Conservation (phyloP, 2,797 vertebrate genomes). For the Rhadinocentrus ornatus region DNA sequence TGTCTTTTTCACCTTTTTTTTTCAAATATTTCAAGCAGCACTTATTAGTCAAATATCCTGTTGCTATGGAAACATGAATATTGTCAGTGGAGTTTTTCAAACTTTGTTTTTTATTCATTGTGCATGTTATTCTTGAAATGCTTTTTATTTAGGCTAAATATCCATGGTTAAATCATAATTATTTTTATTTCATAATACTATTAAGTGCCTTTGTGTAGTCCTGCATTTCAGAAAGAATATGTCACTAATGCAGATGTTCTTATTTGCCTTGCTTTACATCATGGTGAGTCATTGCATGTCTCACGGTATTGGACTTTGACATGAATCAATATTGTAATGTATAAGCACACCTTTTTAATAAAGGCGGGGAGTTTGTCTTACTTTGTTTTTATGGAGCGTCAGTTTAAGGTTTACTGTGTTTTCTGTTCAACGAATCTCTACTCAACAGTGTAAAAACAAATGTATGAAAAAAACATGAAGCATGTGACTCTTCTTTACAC, state of each 20-base stretch:
- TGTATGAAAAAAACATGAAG: not conserved
- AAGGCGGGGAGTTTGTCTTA: constrained; percentile 32
- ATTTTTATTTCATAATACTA: constrained; percentile 42
- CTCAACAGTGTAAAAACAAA: not conserved
- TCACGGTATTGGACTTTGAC: constrained; percentile 28
- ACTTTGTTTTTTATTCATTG: not conserved
- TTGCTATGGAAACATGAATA: constrained; percentile 25
- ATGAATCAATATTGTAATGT: constrained; percentile 47
- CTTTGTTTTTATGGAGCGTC: constrained; percentile 5
- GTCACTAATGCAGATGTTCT: constrained; percentile 55
- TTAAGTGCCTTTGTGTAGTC: constrained; percentile 80
- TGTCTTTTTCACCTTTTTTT: not conserved
- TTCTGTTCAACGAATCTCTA: not conserved
- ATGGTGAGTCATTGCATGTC: constrained; percentile 53
- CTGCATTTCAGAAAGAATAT: constrained; percentile 51
- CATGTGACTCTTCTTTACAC: not conserved
- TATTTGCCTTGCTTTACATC: constrained; percentile 59
- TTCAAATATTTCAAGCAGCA: not conserved
- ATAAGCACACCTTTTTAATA: constrained; percentile 56
- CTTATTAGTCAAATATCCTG: constrained; percentile 8
- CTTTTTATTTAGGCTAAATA: constrained; percentile 23
- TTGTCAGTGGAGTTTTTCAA: constrained; percentile 39
- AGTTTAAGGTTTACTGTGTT: not conserved
- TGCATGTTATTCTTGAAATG: constrained; percentile 8
- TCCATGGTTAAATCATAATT: constrained; percentile 9